phyloP scores from a whole-genome alignment of 2,113 vertebrate species.

The Myxocyprinus asiaticus region DNA sequence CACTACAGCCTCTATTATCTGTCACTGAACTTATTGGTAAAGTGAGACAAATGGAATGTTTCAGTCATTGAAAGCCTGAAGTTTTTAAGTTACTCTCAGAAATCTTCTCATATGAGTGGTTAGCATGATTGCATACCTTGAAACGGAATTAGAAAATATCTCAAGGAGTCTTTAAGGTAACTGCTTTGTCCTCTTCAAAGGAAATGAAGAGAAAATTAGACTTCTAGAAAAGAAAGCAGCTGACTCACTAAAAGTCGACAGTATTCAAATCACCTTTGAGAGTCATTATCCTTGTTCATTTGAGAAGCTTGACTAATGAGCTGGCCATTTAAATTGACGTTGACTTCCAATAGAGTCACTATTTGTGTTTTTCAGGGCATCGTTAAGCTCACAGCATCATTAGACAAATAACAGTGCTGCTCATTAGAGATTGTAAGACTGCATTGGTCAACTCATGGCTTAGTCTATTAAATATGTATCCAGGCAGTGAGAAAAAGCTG shows the following conservation, averaged over 20 bases:
- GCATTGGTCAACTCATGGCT: background rate
- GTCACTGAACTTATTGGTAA: no score
- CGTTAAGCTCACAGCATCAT: conserved; percentile 23
- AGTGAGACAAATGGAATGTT: background rate
- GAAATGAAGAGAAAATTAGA: background rate
- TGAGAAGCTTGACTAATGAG: conserved; percentile 36
- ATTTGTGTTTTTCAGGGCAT: conserved; percentile 29
- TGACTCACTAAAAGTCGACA: conserved; percentile 12
- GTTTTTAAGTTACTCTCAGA: background rate
- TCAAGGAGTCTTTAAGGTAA: background rate
- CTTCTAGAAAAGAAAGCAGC: background rate
- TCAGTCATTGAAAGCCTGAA: conserved; percentile 12
- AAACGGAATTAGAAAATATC: background rate
- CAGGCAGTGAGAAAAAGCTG: conserved; percentile 18
- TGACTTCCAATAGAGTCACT: conserved; percentile 6
- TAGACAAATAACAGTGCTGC: conserved; percentile 24
- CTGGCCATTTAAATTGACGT: conserved; percentile 13
- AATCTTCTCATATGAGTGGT: background rate
- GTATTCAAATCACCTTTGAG: conserved; percentile 1
- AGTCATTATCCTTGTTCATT: conserved; percentile 24
- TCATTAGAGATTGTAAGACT: conserved; percentile 28
- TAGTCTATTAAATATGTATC: background rate
- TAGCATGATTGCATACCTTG: background rate
- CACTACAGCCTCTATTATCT: no score
- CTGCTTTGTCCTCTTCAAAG: background rate